A percentile compares a stretch with the other conserved stretches of the same genome.
Conservation (phyloP, 2,888 invertebrate species). For the Plagodis dolabraria region DNA sequence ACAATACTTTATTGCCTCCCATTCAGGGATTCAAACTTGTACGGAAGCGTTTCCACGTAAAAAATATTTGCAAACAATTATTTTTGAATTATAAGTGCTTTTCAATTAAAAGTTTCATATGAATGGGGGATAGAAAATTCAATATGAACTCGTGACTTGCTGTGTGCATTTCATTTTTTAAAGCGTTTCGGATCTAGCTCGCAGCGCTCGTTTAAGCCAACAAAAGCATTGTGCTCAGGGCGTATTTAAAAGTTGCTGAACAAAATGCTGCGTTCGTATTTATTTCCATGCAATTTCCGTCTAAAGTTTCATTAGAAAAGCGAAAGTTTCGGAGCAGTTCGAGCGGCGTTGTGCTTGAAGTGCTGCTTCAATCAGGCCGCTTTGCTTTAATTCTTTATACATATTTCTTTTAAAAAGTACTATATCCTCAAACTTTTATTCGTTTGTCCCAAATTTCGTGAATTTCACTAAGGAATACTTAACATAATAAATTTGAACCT, state of each 20-base stretch:
- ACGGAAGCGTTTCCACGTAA: conserved; percentile 28
- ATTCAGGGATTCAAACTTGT: conserved; percentile 15
- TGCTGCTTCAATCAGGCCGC: conserved; percentile 36
- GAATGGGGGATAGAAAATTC: conserved; percentile 20
- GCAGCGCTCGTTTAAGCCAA: conserved; percentile 66
- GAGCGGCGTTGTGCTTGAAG: conserved; percentile 25
- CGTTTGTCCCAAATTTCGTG: too few species aligned
- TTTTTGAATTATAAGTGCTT: conserved; percentile 20
- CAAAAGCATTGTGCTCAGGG: conserved; percentile 67
- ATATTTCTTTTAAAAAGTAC: conserved; percentile 40
- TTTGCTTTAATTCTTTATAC: conserved; percentile 51
- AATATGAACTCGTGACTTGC: conserved; percentile 48
- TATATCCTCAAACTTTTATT: too few species aligned
- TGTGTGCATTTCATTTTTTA: conserved; percentile 54
- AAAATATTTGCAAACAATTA: conserved; percentile 12
- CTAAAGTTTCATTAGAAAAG: conserved; percentile 69
- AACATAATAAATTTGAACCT: too few species aligned
- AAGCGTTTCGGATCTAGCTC: conserved; percentile 52
- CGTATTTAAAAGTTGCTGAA: conserved; percentile 72
- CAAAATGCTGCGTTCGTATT: conserved; percentile 65
- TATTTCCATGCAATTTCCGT: conserved; percentile 74
- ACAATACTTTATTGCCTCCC: conserved; percentile 38
- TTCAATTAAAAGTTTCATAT: conserved; percentile 33
- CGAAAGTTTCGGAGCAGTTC: conserved; percentile 64
- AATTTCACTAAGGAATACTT: too few species aligned